These are phyloP conservation scores for Psammodynastes pulverulentus DNA, from an alignment of 2,113 vertebrate genomes.

Conservation along the genomic window DNA sequence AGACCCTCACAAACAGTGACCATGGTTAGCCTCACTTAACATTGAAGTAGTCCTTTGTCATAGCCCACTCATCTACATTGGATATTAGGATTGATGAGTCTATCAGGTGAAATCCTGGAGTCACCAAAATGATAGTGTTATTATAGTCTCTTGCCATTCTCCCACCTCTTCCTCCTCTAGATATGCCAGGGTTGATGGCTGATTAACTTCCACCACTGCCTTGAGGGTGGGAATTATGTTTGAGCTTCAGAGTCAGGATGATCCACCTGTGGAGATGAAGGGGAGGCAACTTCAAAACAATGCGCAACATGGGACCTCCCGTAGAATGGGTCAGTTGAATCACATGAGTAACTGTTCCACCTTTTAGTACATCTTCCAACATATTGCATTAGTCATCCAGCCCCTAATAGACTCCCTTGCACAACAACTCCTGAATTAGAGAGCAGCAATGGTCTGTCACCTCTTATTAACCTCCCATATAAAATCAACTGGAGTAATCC, in stretches of 20 bases:
- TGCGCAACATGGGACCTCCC: constrained; percentile 16
- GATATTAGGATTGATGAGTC: not conserved
- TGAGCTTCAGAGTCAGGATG: constrained; percentile 40
- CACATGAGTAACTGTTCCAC: constrained; percentile 47
- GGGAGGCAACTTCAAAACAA: not conserved
- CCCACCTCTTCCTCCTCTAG: constrained; percentile 10
- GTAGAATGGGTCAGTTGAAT: constrained; percentile 58
- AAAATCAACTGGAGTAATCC: constrained; percentile 6
- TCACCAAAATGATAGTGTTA: constrained; percentile 48
- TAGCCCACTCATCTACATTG: not conserved
- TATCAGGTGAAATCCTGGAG: not conserved
- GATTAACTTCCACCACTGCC: constrained; percentile 43
- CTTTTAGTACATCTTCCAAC: constrained; percentile 53
- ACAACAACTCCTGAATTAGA: constrained; percentile 36
- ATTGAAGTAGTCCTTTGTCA: not conserved
- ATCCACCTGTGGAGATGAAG: constrained; percentile 47
- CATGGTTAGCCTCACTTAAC: no score
- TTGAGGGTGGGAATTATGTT: constrained; percentile 22
- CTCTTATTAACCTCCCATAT: constrained; percentile 50
- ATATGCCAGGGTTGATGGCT: constrained; percentile 30
- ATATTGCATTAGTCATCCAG: constrained; percentile 55
- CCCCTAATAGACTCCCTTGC: constrained; percentile 49
- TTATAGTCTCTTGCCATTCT: not conserved
- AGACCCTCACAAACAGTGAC: no score
- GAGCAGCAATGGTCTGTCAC: constrained; percentile 53